A percentile compares a stretch with the other conserved stretches of the same genome.
These are phyloP conservation scores for Tarsius wallacei DNA, from an alignment of 2,797 vertebrate genomes.

Conservation along the genomic window DNA sequence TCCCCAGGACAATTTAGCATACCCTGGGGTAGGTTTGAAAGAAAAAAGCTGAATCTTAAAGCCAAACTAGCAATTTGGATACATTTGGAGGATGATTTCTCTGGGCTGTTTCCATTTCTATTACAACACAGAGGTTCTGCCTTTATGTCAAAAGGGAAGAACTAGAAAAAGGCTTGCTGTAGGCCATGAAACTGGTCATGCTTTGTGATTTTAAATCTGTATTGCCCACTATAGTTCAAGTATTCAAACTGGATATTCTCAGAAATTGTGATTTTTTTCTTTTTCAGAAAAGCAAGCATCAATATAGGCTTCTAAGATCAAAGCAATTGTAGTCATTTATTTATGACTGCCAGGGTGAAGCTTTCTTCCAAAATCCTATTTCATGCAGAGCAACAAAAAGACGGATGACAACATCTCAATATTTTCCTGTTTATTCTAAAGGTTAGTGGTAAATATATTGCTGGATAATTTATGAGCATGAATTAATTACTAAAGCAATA, in stretches of 20 bases:
- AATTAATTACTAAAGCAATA: constrained; percentile 36
- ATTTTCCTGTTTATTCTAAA: constrained; percentile 41
- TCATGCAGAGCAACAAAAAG: neutral
- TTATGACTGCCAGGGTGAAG: neutral
- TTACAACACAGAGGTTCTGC: constrained; percentile 45
- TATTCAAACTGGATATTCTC: constrained; percentile 73
- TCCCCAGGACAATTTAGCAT: neutral
- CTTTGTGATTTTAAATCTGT: constrained; percentile 51
- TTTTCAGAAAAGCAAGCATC: constrained; percentile 74
- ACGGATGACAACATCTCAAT: constrained; percentile 18
- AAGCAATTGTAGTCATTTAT: constrained; percentile 58
- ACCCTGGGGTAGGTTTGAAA: constrained; percentile 13
- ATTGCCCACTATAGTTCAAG: constrained; percentile 51
- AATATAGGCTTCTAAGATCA: constrained; percentile 77
- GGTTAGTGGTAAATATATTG: constrained; percentile 45
- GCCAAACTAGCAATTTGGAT: constrained; percentile 69
- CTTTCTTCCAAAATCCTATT: constrained; percentile 65
- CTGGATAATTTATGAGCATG: constrained; percentile 7
- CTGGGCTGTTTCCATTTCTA: constrained; percentile 56
- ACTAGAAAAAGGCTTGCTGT: neutral
- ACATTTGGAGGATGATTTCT: constrained; percentile 38
- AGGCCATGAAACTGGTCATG: neutral
- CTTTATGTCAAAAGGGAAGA: constrained; percentile 51
- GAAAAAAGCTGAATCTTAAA: constrained; percentile 72
- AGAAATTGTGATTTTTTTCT: constrained; percentile 39